Conservation (phyloP, 2,888 invertebrate species). For the Chelonus formosanus region DNA sequence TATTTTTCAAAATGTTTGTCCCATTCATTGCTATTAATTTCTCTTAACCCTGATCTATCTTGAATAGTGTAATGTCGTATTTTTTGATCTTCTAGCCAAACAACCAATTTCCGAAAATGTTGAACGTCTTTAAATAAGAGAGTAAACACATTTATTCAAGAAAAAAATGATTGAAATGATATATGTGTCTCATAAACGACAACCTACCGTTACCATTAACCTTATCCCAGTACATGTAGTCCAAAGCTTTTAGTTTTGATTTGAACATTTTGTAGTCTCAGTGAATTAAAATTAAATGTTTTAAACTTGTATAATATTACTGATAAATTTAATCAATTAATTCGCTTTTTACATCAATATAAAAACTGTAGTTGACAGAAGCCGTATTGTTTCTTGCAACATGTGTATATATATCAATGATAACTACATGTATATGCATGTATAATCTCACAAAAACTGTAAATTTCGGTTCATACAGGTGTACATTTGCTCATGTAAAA, state of each 20-base stretch:
- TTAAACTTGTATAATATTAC: too few species aligned
- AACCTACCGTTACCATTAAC: constrained; percentile 76
- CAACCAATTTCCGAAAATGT: constrained; percentile 80
- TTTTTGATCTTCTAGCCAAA: constrained; percentile 95
- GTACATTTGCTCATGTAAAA: too few species aligned
- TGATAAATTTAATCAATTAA: too few species aligned
- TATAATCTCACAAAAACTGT: too few species aligned
- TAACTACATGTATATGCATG: too few species aligned
- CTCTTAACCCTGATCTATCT: constrained; percentile 78
- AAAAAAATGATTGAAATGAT: constrained; percentile 31
- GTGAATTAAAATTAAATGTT: too few species aligned
- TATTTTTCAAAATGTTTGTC: constrained; percentile 76
- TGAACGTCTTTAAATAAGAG: constrained; percentile 72
- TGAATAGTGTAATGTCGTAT: constrained; percentile 88
- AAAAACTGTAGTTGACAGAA: too few species aligned
- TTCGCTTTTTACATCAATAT: too few species aligned
- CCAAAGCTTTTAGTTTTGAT: constrained; percentile 79
- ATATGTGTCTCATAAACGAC: constrained; percentile 37
- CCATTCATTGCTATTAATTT: constrained; percentile 76
- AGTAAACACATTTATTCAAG: too few species aligned
- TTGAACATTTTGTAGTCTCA: constrained; percentile 71
- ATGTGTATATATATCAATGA: too few species aligned
- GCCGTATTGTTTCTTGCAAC: too few species aligned
- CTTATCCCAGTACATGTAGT: constrained; percentile 77
- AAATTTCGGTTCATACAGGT: too few species aligned